Percentiles rank a stretch among this genome's conserved stretches.
These are phyloP conservation scores for Notiomystis cincta DNA, from an alignment of 2,113 vertebrate genomes.

Conservation along the genomic window DNA sequence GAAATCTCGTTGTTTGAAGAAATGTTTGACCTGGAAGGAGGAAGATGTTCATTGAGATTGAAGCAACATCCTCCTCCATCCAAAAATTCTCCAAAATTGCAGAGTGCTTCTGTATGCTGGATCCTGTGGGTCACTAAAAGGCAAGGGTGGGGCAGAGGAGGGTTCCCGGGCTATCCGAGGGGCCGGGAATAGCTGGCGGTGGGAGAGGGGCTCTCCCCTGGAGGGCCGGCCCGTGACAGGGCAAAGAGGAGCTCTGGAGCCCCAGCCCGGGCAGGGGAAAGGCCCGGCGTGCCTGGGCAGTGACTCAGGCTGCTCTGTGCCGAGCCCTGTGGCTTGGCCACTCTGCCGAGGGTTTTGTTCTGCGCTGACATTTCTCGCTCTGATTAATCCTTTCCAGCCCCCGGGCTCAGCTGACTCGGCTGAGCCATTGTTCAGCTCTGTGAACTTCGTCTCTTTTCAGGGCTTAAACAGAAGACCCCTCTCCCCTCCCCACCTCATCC, in stretches of 20 bases:
- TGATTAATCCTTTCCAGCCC: constrained; percentile 64
- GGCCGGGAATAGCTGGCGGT: background rate
- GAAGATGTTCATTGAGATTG: background rate
- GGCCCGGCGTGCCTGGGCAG: background rate
- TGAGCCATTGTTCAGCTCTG: constrained; percentile 39
- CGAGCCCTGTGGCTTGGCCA: constrained; percentile 53
- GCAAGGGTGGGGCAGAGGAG: background rate
- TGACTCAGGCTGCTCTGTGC: constrained; percentile 12
- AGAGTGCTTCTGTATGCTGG: background rate
- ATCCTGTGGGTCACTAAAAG: background rate
- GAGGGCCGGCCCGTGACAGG: background rate
- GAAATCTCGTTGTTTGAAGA: background rate
- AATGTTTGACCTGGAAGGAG: background rate
- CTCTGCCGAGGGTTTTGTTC: constrained; percentile 14
- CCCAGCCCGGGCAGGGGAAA: background rate
- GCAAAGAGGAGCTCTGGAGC: background rate
- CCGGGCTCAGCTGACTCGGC: constrained; percentile 55
- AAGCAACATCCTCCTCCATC: background rate
- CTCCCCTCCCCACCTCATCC: constrained; percentile 52
- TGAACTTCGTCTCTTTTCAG: constrained; percentile 56
- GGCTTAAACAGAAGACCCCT: constrained; percentile 31
- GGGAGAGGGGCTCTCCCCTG: background rate
- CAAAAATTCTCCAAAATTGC: background rate
- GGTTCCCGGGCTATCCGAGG: background rate
- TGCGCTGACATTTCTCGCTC: constrained; percentile 53